phyloP scores from a whole-genome alignment of 2,113 vertebrate species.

The Poeciliopsis turrubarensis region DNA sequence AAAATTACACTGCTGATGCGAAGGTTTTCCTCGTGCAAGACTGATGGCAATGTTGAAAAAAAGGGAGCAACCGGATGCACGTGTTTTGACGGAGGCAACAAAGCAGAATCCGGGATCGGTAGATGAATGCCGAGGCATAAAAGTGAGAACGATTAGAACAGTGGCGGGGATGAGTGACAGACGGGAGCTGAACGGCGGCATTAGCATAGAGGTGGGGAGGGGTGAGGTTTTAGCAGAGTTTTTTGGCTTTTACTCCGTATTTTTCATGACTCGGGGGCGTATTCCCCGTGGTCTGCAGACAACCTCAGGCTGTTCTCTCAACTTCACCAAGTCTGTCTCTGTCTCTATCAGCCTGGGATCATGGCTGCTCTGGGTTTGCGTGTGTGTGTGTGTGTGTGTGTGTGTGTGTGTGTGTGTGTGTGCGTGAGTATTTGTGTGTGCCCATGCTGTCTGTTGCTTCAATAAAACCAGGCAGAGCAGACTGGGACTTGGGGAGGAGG shows the following conservation, averaged over 20 bases:
- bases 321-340: conserved; percentile 71
- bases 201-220: conserved; percentile 2
- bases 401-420: conserved; percentile 30
- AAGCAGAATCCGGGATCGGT: conserved; percentile 6
- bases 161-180: conserved; percentile 51
- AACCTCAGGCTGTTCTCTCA: conserved; percentile 78
- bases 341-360: conserved; percentile 74
- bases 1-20: conserved; percentile 79
- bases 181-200: conserved; percentile 42
- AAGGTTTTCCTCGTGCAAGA: conserved; percentile 71
- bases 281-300: conserved; percentile 74
- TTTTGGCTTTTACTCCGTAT: conserved; percentile 50
- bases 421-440: conserved; percentile 26
- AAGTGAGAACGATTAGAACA: conserved; percentile 24
- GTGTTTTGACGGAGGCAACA: conserved; percentile 20
- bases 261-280: conserved; percentile 69
- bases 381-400: conserved; percentile 30
- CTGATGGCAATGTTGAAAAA: conserved; percentile 70
- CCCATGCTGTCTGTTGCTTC: conserved; percentile 74
- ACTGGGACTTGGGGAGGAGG: conserved; percentile 49
- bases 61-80: conserved; percentile 39
- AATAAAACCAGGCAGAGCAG: conserved; percentile 71
- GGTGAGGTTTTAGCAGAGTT: conserved; percentile 21
- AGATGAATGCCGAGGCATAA: conserved; percentile 46
- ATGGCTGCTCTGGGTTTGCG: conserved; percentile 55